Evolutionary conservation across 2,888 invertebrate genomes (phyloP).

Genomic region (Andrena bucephala): DNA sequence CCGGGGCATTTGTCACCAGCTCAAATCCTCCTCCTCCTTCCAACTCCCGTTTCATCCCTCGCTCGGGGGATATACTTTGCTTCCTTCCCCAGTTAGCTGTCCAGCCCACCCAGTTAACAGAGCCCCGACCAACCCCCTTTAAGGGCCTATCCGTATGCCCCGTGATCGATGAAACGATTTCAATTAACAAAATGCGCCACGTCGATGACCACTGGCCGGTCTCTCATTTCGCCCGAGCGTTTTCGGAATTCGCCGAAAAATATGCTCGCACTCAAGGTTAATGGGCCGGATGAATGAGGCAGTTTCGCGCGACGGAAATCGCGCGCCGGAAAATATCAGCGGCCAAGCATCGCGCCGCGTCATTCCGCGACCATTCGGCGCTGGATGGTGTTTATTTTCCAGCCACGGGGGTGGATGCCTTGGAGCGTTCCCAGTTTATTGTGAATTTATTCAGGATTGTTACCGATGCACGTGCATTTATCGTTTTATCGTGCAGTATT

Average conservation of each 20-base stretch:
- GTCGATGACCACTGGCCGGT: slow-evolving; percentile 58
- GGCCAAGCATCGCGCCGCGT: slow-evolving; percentile 56
- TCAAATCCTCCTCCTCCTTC: slow-evolving; percentile 40
- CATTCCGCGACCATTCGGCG: slow-evolving; percentile 40
- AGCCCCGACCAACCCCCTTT: slow-evolving; percentile 15
- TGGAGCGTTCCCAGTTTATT: slow-evolving; percentile 22
- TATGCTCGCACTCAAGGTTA: slow-evolving; percentile 74
- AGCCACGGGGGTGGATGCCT: slow-evolving; percentile 10
- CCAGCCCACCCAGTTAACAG: slow-evolving; percentile 33
- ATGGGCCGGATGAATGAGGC: slow-evolving; percentile 72
- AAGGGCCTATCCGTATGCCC: slow-evolving; percentile 62
- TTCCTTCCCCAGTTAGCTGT: slow-evolving; percentile 17
- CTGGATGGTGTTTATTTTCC: slow-evolving; percentile 20
- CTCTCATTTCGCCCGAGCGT: slow-evolving; percentile 67
- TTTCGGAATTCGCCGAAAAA: slow-evolving; percentile 72
- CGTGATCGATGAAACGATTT: slow-evolving; percentile 78
- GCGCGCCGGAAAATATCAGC: slow-evolving; percentile 65
- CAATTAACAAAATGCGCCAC: slow-evolving; percentile 76
- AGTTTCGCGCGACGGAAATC: slow-evolving; percentile 66
- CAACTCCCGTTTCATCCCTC: background rate
- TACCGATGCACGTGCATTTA: background rate
- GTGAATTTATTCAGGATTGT: slow-evolving; percentile 13
- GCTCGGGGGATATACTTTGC: slow-evolving; percentile 11
- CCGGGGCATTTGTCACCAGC: slow-evolving; percentile 74
- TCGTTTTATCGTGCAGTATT: background rate